Conservation (phyloP, 2,888 invertebrate species). For the Phragmatobia fuliginosa region DNA sequence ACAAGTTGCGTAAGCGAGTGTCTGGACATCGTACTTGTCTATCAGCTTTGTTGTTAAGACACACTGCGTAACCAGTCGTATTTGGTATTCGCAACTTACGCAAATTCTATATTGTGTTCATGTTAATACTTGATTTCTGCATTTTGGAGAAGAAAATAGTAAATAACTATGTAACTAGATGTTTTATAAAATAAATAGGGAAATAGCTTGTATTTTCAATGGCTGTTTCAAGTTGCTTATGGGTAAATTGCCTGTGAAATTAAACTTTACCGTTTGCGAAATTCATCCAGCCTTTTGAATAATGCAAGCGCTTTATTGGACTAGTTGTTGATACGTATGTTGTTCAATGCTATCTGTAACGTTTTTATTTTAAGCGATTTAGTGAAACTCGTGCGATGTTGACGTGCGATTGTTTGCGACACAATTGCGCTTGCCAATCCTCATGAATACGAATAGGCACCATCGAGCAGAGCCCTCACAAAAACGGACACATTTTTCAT, state of each 20-base stretch:
- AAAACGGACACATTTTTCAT: conserved; percentile 38
- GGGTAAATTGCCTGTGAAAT: conserved; percentile 77
- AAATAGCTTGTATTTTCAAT: conserved; percentile 67
- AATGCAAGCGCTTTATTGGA: conserved; percentile 80
- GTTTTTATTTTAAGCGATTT: conserved; percentile 57
- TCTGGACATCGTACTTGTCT: conserved; percentile 34
- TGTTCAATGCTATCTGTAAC: conserved; percentile 58
- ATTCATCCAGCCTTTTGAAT: conserved; percentile 80
- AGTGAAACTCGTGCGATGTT: conserved; percentile 31
- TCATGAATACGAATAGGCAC: conserved; percentile 33
- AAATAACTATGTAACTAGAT: conserved; percentile 12
- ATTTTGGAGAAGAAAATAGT: background rate
- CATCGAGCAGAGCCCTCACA: conserved; percentile 26
- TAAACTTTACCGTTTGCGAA: conserved; percentile 73
- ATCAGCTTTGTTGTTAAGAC: conserved; percentile 34
- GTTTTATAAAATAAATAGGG: conserved; percentile 59
- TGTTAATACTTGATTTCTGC: conserved; percentile 5
- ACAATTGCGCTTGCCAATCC: conserved; percentile 17
- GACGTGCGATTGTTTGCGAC: conserved; percentile 33
- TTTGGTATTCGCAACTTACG: conserved; percentile 43
- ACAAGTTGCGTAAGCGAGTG: conserved; percentile 35
- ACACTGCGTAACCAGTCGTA: conserved; percentile 39
- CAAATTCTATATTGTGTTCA: conserved; percentile 32
- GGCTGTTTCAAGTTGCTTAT: conserved; percentile 62
- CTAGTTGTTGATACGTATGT: conserved; percentile 61